Base-by-base conservation (phyloP, 2,113 vertebrate genomes). In the Gymnogyps californianus region DNA sequence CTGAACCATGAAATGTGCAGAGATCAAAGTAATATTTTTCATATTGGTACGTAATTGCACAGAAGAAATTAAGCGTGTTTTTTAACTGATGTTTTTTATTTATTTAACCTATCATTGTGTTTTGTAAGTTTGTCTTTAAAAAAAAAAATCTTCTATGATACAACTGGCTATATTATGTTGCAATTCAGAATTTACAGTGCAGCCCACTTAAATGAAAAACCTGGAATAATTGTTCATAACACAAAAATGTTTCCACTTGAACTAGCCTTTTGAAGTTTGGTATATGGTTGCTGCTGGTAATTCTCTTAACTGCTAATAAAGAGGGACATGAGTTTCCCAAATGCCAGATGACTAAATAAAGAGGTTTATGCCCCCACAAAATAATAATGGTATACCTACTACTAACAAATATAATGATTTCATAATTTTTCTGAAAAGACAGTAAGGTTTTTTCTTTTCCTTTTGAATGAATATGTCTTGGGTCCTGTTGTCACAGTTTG, bases 31-130 rank as follows among this genome's bases (percentile, higher is more conserved):
- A 96, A 96, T 97, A 96, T 92, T 89, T 98, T 98, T 98, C 97
- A 96, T 98, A 97, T 97, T 95, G 97, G 95, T 96, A 97, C 91
- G 58, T 95, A 95, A 96, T 97, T 98, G 97, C 98, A 97, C 97
- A 97, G 95, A 96, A 96, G 93, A 97, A 98, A 97, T 95, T 94
- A 96, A 93, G 83, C 31, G 93, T 93, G 97, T 98, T 96, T 98
- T 98, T 98, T 98, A 98, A 98, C 97, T 94, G 91, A 92, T 96
- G 55, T 93, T 95, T 95, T 90, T 98, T 98, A 98, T 98, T 98
- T 98, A 98, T 98, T 98, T 98, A 98, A 98, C 97, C 94, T 96
- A 74, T 95, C 51, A 12, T 98, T 98, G 93, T 98, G 96, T 98
- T 97, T 97, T 96, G 83, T 97, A 97, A 96, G 88, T 97, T 91